Percentiles rank a stretch among this genome's conserved stretches.
These are phyloP conservation scores for Rhogogaster chlorosoma DNA, from an alignment of 2,888 invertebrate species.

Conservation along the genomic window DNA sequence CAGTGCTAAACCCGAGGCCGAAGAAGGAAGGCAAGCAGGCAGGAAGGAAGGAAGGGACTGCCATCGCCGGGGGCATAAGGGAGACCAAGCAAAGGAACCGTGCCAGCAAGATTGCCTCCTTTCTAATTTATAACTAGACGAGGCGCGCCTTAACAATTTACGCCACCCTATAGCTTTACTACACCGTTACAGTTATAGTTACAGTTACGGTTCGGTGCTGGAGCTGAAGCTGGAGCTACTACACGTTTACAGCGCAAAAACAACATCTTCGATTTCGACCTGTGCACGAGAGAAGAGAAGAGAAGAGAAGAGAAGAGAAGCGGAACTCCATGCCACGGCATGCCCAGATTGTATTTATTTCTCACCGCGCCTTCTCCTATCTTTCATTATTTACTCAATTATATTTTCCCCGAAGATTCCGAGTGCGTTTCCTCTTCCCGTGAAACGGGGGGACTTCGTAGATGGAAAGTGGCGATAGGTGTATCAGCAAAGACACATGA, in stretches of 20 bases:
- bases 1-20: constrained; percentile 61
- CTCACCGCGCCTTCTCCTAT: not conserved
- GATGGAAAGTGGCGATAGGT: not conserved
- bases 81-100: constrained; percentile 50
- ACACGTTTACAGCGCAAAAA: constrained; percentile 6
- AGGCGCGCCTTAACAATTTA: constrained; percentile 76
- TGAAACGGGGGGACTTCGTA: not conserved
- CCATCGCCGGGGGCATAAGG: constrained; percentile 53
- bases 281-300: not conserved
- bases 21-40: constrained; percentile 52
- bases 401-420: not conserved
- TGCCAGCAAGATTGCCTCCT: constrained; percentile 75
- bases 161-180: constrained; percentile 66
- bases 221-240: not conserved
- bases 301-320: too few species aligned
- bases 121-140: constrained; percentile 77
- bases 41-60: constrained; percentile 52
- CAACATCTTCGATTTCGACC: constrained; percentile 32
- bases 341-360: not conserved
- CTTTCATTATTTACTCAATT: constrained; percentile 20
- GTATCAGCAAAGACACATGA: not conserved
- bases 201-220: constrained; percentile 5
- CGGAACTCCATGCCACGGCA: not conserved
- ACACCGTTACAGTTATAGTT: constrained; percentile 47
- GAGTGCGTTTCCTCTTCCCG: not conserved